Base-by-base conservation (phyloP, 2,888 invertebrate species). In the Pantelozetes paolii region DNA sequence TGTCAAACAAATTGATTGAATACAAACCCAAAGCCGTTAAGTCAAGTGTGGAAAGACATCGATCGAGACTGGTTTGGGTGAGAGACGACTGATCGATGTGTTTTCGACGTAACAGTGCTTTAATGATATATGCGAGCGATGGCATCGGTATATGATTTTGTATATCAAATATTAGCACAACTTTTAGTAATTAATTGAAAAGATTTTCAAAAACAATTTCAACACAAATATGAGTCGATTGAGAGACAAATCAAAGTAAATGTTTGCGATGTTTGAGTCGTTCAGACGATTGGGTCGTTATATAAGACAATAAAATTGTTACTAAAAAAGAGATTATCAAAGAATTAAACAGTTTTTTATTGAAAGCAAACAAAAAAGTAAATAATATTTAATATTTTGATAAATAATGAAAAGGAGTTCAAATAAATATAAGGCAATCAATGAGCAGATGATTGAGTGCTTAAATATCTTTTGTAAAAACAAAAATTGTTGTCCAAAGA, bases 31-130 rank as follows among this genome's bases (percentile, higher is more conserved):
- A 84, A 0, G 91, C 90, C 0, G 92, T 93, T 72, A 96, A 85
- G 83, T 95, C 95, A 32, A 92, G 79, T 0, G 94, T 86, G 2
- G 88, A 89, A 54, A 96, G 85, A 72, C 92, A 91, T 74, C 95
- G 77, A 11, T 80, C 78, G 26, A 83, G 79, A 70, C 80, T 71
- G 11, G 75, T 74, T 18, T 71, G 54, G 18, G 70, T 69, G 6
- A 72, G 23, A 2, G 57, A 59, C 1, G 28, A 30, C 36, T 70
- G 42, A 40, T 74, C 71, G 54, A 75, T 74, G 20, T 71, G 74
- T 32, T 75, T 75, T 11, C 75, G 73, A 20, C 75, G 57, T 30
- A 71, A 36, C 23, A 75, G 62, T 15, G 71, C 57, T 71, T 59
- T 64, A 15, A 74, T 54, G 5, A 74, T 23, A 20, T 36, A 71